These are phyloP conservation scores for Pteruthius melanotis DNA, from an alignment of 2,113 vertebrate genomes.

Conservation along the genomic window DNA sequence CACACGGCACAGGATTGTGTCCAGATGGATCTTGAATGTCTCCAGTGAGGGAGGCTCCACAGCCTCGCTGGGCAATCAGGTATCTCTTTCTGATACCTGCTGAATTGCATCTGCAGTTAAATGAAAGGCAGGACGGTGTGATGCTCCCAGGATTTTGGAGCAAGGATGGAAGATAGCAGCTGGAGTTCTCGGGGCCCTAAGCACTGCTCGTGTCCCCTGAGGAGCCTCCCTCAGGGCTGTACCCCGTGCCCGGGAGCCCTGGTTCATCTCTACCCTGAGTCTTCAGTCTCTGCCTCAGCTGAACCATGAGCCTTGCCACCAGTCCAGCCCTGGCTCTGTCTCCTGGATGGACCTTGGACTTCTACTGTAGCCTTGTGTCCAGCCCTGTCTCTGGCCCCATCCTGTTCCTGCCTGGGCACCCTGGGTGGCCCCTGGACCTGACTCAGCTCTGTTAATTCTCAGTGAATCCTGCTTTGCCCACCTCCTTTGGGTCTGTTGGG, in stretches of 20 bases:
- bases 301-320: neutral
- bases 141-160: neutral
- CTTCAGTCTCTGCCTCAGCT: neutral
- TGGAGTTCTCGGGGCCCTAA: neutral
- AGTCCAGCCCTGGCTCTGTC: neutral
- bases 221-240: neutral
- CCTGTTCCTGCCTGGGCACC: neutral
- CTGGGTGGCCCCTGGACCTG: neutral
- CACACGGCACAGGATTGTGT: accelerated
- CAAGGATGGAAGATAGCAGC: accelerated
- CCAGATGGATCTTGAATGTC: neutral
- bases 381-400: neutral
- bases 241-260: neutral
- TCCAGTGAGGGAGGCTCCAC: neutral
- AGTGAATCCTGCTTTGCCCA: neutral
- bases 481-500: neutral
- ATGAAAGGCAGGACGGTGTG: no score
- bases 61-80: neutral
- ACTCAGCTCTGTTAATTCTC: accelerated
- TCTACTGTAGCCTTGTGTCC: neutral
- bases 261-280: neutral
- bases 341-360: neutral
- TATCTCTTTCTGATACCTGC: neutral
- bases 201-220: neutral
- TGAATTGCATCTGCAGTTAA: neutral